A percentile compares a stretch with the other conserved stretches of the same genome.
Conservation (phyloP, 35 echinoderm and acorn worm species). For the Hemicentrotus pulcherrimus region DNA sequence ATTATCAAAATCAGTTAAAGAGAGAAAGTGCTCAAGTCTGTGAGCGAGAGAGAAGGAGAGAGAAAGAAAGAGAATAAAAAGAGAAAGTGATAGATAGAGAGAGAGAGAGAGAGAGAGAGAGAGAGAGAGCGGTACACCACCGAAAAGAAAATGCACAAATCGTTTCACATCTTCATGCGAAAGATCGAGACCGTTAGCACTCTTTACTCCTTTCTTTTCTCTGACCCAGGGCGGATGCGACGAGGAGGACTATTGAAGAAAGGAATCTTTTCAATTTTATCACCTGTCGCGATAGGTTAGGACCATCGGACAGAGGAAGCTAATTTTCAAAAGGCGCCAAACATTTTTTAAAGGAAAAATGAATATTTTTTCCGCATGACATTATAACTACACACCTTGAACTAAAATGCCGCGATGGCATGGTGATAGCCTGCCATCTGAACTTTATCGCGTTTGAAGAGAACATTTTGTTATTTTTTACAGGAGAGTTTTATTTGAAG, state of each 20-base stretch:
- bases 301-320: neutral
- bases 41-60: too few species aligned
- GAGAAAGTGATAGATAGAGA: neutral
- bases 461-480: neutral
- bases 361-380: neutral
- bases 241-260: neutral
- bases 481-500: neutral
- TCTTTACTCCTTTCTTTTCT: neutral
- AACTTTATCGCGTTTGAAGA: neutral
- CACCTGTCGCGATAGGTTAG: neutral
- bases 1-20: too few species aligned
- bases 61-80: neutral
- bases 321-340: neutral
- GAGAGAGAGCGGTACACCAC: too few species aligned
- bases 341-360: neutral
- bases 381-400: neutral
- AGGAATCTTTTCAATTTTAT: neutral
- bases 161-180: neutral
- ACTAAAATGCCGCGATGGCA: neutral
- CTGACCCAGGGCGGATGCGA: neutral
- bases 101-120: neutral
- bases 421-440: neutral
- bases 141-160: neutral
- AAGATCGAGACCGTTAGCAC: neutral
- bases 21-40: too few species aligned